Evolutionary conservation across 35 echinoderm and acorn worm genomes (phyloP).

Genomic region (Strongylocentrotus purpuratus): DNA sequence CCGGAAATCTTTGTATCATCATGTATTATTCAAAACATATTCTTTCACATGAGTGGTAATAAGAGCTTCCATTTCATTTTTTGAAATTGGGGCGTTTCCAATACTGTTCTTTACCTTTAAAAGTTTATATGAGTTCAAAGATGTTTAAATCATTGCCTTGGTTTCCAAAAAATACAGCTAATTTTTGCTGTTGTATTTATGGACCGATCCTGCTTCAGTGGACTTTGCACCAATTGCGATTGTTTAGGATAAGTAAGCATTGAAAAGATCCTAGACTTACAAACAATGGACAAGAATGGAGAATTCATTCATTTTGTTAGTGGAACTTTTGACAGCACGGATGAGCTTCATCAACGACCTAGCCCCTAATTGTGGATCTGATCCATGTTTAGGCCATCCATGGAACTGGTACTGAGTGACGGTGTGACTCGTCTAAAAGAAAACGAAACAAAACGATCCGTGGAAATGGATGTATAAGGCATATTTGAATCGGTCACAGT

Average conservation of each 20-base stretch:
- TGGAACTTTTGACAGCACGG: neutral
- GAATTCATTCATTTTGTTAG: neutral
- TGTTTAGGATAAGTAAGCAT: neutral
- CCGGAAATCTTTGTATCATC: too few relatives aligned
- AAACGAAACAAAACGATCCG: neutral
- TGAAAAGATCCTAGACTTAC: neutral
- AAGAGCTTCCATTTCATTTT: too few relatives aligned
- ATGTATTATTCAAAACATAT: too few relatives aligned
- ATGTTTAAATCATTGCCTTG: neutral
- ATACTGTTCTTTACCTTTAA: too few relatives aligned
- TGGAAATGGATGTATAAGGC: neutral
- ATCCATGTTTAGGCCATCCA: conserved; percentile 49
- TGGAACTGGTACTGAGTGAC: conserved; percentile 50
- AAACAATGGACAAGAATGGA: conserved; percentile 9
- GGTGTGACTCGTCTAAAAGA: neutral
- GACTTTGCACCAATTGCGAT: neutral
- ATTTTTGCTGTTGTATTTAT: too few relatives aligned
- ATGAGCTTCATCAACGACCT: neutral
- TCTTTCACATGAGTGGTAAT: too few relatives aligned
- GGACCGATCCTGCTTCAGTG: neutral
- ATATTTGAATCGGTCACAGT: too few relatives aligned
- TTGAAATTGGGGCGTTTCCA: too few relatives aligned
- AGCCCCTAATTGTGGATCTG: neutral
- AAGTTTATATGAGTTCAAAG: too few relatives aligned
- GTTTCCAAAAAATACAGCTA: neutral